Evolutionary conservation across 2,888 invertebrate species (phyloP).

Genomic region (Caenorhabditis macrosperma): DNA sequence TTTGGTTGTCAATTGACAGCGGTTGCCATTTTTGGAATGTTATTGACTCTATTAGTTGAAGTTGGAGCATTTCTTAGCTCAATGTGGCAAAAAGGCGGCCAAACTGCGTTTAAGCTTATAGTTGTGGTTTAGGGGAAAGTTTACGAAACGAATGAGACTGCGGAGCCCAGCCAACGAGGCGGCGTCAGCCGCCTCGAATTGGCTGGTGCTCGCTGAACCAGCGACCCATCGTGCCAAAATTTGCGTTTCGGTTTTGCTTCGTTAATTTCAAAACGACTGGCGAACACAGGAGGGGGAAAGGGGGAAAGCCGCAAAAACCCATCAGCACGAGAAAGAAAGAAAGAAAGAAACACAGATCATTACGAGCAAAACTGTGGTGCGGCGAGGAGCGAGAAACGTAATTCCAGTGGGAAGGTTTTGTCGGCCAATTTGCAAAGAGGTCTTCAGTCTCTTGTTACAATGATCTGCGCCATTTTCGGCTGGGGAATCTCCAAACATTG

Average conservation of each 20-base stretch:
- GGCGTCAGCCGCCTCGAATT: no score
- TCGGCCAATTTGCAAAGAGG: no score
- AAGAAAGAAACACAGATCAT: neutral
- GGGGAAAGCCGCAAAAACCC: slow-evolving; percentile 7
- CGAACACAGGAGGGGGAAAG: neutral
- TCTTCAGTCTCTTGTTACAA: neutral
- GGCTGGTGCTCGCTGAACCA: slow-evolving; percentile 23
- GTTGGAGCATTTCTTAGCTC: no score
- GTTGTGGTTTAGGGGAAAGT: no score
- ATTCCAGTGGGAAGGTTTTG: neutral
- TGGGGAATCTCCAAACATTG: neutral
- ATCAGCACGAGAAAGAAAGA: slow-evolving; percentile 2
- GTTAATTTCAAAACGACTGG: neutral
- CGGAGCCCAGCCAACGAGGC: no score
- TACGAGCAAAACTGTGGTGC: neutral
- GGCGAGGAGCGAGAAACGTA: neutral
- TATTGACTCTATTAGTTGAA: no score
- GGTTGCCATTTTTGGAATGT: no score
- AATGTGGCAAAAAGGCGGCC: no score
- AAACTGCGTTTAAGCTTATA: no score
- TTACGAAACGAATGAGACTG: no score
- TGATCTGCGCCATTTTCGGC: neutral
- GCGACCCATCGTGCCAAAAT: slow-evolving; percentile 24
- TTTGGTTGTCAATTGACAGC: no score
- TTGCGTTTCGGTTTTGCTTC: slow-evolving; percentile 50